Evolutionary conservation across 2,888 invertebrate species (phyloP), one percentile per base, ranked within the genome.

Genomic region (Nowickia ferox): DNA sequence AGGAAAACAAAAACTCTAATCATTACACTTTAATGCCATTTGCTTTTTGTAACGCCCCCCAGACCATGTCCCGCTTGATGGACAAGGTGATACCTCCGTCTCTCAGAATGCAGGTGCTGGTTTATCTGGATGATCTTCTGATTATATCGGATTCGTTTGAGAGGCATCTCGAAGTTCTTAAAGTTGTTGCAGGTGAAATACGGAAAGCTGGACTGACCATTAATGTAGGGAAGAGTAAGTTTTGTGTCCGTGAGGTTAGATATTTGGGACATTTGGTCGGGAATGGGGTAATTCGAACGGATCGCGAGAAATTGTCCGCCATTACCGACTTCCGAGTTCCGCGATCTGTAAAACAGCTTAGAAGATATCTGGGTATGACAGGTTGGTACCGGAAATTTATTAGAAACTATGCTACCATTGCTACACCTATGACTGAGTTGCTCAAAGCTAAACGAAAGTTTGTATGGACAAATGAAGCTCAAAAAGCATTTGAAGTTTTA

Each of bases 11-110:
- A n/a, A n/a, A n/a, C n/a, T n/a, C n/a, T n/a, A n/a, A 63, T 40
- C 42, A 44, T 13, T 63, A 63, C 11, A 44, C 19, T 6, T 42
- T 63, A 9, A 44, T 63, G 44, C 63, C 44, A 40, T 87, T 9
- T 17, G 63, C 19, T 85, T 15, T n/a, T n/a, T n/a, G n/a, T n/a
- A n/a, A n/a, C n/a, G n/a, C n/a, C 80, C 79, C 38, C 8, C 75
- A 17, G 53, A 76, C 46, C 9, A 66, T 22, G 76, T 55, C 38
- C 19, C 13, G 13, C 65, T 57, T 57, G 22, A 75, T 79, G 83
- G 69, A 71, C 61, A 69, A n/a, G 30, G 77, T 77, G 22, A 75
- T 81, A 17, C 74, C 86, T 0, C 40, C 51, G 46, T 15, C 46
- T 55, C 15, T 87, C 5, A 75, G 69, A 44, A 81, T 59, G 75